Conservation (phyloP, 1,140 invertebrate genomes). For the Drosophila truncata region DNA sequence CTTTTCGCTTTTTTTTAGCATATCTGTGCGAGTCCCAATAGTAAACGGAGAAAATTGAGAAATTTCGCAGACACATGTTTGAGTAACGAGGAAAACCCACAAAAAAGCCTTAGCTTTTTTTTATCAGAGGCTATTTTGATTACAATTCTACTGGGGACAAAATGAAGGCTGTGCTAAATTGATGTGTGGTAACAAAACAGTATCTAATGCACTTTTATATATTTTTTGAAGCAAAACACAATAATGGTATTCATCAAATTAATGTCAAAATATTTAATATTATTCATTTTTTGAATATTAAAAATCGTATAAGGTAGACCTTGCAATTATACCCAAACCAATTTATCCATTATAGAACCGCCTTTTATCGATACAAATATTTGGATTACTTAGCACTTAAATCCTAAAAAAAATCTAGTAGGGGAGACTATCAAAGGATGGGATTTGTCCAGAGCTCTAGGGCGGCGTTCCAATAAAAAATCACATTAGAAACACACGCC, state of each 20-base stretch:
- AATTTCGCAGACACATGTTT: slow-evolving; percentile 34
- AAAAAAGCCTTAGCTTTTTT: neutral
- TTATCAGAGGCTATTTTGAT: slow-evolving; percentile 48
- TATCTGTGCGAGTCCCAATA: slow-evolving; percentile 52
- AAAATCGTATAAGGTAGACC: neutral
- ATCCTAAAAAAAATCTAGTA: slow-evolving; percentile 40
- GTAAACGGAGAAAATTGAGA: slow-evolving; percentile 67
- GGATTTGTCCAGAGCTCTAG: slow-evolving; percentile 4
- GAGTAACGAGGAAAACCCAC: slow-evolving; percentile 34
- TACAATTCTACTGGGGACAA: slow-evolving; percentile 31
- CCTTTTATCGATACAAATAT: slow-evolving; percentile 35
- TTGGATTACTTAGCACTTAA: slow-evolving; percentile 41
- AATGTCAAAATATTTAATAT: too few species aligned
- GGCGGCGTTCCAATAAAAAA: slow-evolving; percentile 64
- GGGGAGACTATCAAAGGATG: slow-evolving; percentile 23
- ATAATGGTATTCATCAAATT: too few species aligned
- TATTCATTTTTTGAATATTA: slow-evolving; percentile 11
- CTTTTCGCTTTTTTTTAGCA: slow-evolving; percentile 77
- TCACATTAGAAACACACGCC: slow-evolving; percentile 80
- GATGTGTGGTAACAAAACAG: neutral
- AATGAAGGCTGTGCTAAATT: slow-evolving; percentile 11
- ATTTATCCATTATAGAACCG: neutral
- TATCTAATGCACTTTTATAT: neutral
- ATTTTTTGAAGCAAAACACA: neutral
- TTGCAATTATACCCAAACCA: neutral